Evolutionary conservation across 1,140 invertebrate genomes (phyloP), one percentile per base, ranked within the genome.

Genomic region (Brachionus sp.): DNA sequence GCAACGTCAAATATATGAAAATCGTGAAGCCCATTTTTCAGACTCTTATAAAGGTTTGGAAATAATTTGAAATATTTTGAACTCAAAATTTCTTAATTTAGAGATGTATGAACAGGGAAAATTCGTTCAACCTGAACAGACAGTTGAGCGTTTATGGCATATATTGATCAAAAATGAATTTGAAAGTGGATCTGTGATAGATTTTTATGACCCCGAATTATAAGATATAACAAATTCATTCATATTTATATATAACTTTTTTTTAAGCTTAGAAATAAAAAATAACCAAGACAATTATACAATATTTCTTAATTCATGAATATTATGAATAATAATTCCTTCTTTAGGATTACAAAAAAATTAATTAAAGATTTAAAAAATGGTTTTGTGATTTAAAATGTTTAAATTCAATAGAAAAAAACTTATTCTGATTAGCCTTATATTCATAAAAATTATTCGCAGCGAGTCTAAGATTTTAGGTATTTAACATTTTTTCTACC

Each of bases 1-100:
- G 95, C 92, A 93, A 46, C 87, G 37, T 23, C 57, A 84, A 78
- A 82, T 84, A 57, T 33, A 77, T 23, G 70, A 46, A 66, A 66
- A 66, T 10, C 16, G 19, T 37, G 33, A 70, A 70, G 66, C 66
- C 9, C 33, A 19, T 16, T 75, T 50, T 16, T 50, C n/a, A 25
- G 42, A 23, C 2, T 9, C n/a, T 12, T 78, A 57, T 10, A 78
- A 37, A 53, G 75, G 75, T 78, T 78, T 23, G 23, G 37, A 42
- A 70, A 19, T 68, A 33, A 66, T 37, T 39, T 5, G 33, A 19
- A 46, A 23, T 19, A 42, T 73, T 5, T 73, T 73, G 19, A 29
- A 42, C 19, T 53, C 29, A 13, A 53, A 78, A 62, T 62, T 80
- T 80, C 57, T 57, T 19, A 16, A 12, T 13, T 62, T 25, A 80